Conservation (phyloP, 2,797 vertebrate species). For the Anisognathus igniventris region DNA sequence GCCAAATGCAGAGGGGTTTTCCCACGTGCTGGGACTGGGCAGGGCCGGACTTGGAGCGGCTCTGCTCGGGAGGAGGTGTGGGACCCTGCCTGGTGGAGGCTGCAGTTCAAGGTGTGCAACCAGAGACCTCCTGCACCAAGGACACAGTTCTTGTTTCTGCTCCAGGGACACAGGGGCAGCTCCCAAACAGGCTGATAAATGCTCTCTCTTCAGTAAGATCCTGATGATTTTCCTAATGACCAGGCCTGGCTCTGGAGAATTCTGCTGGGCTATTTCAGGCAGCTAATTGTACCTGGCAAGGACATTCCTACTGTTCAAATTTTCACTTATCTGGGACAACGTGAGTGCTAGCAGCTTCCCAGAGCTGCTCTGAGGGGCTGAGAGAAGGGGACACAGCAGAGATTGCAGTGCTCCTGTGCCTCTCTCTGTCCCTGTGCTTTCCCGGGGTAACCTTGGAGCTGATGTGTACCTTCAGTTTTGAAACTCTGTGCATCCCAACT, state of each 20-base stretch:
- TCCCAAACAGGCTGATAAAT: not conserved
- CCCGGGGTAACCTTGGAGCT: not conserved
- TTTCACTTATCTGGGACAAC: not conserved
- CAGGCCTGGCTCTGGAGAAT: slow-evolving; percentile 28
- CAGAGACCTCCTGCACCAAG: not conserved
- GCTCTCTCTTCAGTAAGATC: not conserved
- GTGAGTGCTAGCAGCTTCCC: not conserved
- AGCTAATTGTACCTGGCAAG: slow-evolving; percentile 32
- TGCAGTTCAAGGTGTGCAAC: not conserved
- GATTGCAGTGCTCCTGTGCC: not conserved
- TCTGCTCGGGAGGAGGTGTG: accelerated
- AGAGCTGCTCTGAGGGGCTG: not conserved
- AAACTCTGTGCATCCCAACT: not conserved
- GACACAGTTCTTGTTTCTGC: not conserved
- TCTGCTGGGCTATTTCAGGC: not conserved
- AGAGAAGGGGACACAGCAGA: not conserved
- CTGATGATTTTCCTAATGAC: slow-evolving; percentile 20
- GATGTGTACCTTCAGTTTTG: not conserved
- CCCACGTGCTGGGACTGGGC: accelerated
- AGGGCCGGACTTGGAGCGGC: accelerated
- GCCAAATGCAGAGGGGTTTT: accelerated
- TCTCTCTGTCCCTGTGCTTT: not conserved
- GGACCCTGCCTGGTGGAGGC: not conserved
- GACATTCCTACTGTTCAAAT: not conserved
- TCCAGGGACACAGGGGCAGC: accelerated